A percentile compares a stretch with the other conserved stretches of the same genome.
These are phyloP conservation scores for Neomonachus schauinslandi DNA, from an alignment of 2,113 vertebrate genomes.

Conservation along the genomic window DNA sequence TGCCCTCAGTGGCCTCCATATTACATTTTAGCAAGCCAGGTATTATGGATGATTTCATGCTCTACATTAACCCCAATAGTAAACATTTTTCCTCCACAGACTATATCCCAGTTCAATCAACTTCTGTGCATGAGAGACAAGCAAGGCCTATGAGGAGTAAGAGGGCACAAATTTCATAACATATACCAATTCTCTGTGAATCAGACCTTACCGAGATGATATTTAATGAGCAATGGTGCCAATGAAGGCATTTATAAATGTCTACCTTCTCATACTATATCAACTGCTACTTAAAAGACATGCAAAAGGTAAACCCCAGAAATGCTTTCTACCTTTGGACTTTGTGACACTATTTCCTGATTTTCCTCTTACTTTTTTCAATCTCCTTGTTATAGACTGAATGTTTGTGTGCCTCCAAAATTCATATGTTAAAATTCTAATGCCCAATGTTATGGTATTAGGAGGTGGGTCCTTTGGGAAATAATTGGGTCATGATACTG, in stretches of 20 bases:
- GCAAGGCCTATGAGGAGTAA: not conserved
- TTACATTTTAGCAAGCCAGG: too few species aligned
- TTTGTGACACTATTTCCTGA: not conserved
- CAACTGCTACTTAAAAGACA: not conserved
- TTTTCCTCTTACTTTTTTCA: not conserved
- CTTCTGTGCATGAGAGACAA: conserved; percentile 9
- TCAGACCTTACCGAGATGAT: conserved; percentile 4
- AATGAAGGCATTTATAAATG: not conserved
- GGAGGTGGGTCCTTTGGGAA: not conserved
- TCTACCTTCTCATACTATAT: not conserved
- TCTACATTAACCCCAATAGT: not conserved
- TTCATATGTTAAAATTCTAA: not conserved
- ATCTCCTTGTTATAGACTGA: not conserved
- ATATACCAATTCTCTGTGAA: not conserved
- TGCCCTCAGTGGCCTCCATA: too few species aligned
- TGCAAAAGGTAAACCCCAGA: not conserved
- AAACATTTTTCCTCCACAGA: conserved; percentile 28
- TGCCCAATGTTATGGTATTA: not conserved
- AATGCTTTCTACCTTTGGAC: not conserved
- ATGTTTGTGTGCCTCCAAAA: not conserved
- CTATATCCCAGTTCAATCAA: conserved; percentile 49
- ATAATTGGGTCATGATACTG: not conserved
- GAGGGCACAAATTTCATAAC: not conserved
- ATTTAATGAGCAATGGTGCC: not conserved
- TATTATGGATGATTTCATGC: too few species aligned